Evolutionary conservation across 2,888 invertebrate species (phyloP).

Genomic region (Plagodis pulveraria): DNA sequence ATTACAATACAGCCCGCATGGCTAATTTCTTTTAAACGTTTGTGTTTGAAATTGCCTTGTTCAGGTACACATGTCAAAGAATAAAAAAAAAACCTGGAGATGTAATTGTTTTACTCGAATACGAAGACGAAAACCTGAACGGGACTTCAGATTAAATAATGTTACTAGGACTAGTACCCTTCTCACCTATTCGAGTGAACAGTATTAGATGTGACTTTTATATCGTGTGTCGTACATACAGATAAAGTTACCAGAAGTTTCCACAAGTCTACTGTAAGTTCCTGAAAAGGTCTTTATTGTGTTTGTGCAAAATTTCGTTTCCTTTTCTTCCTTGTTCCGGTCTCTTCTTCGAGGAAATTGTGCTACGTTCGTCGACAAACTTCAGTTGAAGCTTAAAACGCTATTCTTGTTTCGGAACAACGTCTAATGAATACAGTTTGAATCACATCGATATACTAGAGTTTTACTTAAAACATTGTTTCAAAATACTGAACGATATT

Average conservation of each 20-base stretch:
- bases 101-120: no score
- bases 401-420: slow-evolving; percentile 50
- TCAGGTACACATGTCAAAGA: no score
- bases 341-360: slow-evolving; percentile 51
- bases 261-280: slow-evolving; percentile 50
- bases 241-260: slow-evolving; percentile 32
- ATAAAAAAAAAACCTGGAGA: no score
- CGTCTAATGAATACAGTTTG: slow-evolving; percentile 42
- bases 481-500: slow-evolving; percentile 3
- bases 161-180: not conserved
- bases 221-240: slow-evolving; percentile 26
- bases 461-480: slow-evolving; percentile 16
- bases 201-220: slow-evolving; percentile 33
- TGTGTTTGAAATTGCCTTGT: no score
- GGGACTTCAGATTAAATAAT: no score
- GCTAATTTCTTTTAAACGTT: not conserved
- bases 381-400: slow-evolving; percentile 55
- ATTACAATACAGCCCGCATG: not conserved
- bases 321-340: slow-evolving; percentile 59
- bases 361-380: slow-evolving; percentile 50
- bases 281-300: slow-evolving; percentile 60
- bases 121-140: slow-evolving; percentile 4
- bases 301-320: slow-evolving; percentile 61
- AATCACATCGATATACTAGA: slow-evolving; percentile 32
- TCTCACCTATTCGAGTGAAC: slow-evolving; percentile 22